These are phyloP conservation scores for Nymphalis polychloros DNA, from an alignment of 2,888 invertebrate species.

Conservation along the genomic window DNA sequence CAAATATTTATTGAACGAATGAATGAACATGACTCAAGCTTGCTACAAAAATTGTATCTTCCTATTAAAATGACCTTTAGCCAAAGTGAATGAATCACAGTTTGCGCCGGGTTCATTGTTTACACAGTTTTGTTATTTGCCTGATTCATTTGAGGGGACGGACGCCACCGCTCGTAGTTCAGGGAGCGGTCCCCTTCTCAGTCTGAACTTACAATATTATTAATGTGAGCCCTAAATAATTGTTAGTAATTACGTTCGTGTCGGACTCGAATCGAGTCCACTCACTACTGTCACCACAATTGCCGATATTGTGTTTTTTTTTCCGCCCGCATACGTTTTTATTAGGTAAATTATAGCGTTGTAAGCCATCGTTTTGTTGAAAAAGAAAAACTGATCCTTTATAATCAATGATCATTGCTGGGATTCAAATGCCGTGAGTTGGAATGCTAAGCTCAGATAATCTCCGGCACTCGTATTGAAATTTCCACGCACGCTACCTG, in stretches of 20 bases:
- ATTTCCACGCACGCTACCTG: conserved; percentile 77
- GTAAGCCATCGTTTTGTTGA: conserved; percentile 55
- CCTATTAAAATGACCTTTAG: conserved; percentile 44
- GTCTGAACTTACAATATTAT: conserved; percentile 39
- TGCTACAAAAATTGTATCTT: conserved; percentile 36
- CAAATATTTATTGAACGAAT: conserved; percentile 11
- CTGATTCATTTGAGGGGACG: conserved; percentile 43
- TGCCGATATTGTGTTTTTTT: conserved; percentile 45
- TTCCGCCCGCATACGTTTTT: conserved; percentile 71
- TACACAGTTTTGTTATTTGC: conserved; percentile 42
- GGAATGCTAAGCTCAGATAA: conserved; percentile 80
- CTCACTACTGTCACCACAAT: conserved; percentile 39
- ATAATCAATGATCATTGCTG: conserved; percentile 52
- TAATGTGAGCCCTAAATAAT: conserved; percentile 57
- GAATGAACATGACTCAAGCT: conserved; percentile 37
- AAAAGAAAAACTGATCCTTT: conserved; percentile 52
- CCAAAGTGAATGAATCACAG: conserved; percentile 43
- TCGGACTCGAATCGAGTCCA: conserved; percentile 44
- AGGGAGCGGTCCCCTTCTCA: conserved; percentile 29
- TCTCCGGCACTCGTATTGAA: conserved; percentile 65
- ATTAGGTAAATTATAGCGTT: conserved; percentile 73
- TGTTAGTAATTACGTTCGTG: conserved; percentile 67
- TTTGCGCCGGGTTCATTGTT: conserved; percentile 37
- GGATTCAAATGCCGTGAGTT: conserved; percentile 53
- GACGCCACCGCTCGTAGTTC: conserved; percentile 16